Evolutionary conservation across 2,888 invertebrate genomes (phyloP).

Genomic region (Crossocerus cetratus): DNA sequence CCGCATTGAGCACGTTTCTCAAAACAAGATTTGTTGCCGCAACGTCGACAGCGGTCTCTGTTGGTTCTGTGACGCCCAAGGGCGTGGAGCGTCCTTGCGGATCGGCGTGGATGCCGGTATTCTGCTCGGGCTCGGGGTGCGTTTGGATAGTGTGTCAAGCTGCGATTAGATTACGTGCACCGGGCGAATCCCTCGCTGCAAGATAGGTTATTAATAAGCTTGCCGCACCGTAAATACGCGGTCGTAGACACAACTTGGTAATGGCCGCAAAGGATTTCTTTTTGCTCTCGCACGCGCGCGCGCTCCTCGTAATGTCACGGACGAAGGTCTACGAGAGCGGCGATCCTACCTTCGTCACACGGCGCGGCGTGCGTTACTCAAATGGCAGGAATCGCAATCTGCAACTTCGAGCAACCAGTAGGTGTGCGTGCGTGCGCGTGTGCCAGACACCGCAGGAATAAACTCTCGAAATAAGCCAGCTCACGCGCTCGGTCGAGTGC

Average conservation of each 20-base stretch:
- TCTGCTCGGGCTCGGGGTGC: slow-evolving; percentile 17
- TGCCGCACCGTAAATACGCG: too few relatives aligned
- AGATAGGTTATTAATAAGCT: too few relatives aligned
- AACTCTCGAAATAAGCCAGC: background rate
- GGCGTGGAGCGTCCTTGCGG: slow-evolving; percentile 11
- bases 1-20: too few relatives aligned
- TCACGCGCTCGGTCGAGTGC: background rate
- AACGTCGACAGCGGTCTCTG: background rate
- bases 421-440: background rate
- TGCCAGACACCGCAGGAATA: background rate
- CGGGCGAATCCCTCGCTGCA: background rate
- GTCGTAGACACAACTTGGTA: background rate
- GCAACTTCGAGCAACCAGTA: background rate
- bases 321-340: background rate
- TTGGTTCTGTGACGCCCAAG: slow-evolving; percentile 16
- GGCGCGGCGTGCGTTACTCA: background rate
- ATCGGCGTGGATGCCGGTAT: background rate
- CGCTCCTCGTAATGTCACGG: slow-evolving; percentile 4
- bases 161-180: slow-evolving; percentile 23
- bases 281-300: background rate
- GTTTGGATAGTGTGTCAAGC: slow-evolving; percentile 16
- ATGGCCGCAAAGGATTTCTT: background rate
- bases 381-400: background rate
- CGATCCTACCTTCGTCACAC: background rate
- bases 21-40: background rate